These are phyloP conservation scores for Acleris cristana DNA, from an alignment of 2,888 invertebrate genomes.

Conservation along the genomic window DNA sequence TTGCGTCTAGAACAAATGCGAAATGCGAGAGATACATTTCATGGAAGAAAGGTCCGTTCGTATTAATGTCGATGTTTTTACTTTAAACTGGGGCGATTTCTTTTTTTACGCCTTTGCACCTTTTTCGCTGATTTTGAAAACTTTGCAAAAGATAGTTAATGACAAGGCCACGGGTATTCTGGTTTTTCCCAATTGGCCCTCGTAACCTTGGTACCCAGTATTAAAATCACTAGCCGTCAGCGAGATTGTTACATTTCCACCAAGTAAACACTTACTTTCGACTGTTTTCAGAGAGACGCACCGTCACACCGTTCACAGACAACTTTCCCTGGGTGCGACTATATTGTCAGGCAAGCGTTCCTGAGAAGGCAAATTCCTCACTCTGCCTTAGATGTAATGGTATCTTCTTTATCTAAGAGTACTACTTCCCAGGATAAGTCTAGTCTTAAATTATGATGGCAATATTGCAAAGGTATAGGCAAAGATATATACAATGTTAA, in stretches of 20 bases:
- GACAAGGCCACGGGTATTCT: no score
- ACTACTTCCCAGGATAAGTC: constrained; percentile 1
- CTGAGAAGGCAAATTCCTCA: constrained; percentile 6
- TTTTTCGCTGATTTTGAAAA: background rate
- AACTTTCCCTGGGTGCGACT: constrained; percentile 7
- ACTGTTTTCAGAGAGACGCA: constrained; percentile 11
- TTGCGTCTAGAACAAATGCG: constrained; percentile 11
- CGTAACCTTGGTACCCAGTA: constrained; percentile 29
- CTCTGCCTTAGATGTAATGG: constrained; percentile 8
- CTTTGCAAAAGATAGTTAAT: no score
- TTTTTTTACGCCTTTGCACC: constrained; percentile 10
- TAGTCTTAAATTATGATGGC: constrained; percentile 9
- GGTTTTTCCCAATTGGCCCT: constrained; percentile 11
- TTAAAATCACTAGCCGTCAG: background rate
- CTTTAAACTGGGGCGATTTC: background rate
- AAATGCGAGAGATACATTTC: constrained; percentile 5
- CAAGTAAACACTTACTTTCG: constrained; percentile 5
- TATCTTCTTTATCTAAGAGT: constrained; percentile 13
- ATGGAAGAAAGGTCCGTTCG: constrained; percentile 13
- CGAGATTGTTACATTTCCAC: constrained; percentile 4
- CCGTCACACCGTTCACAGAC: constrained; percentile 4
- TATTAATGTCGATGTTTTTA: constrained; percentile 13
- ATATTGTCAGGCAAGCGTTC: constrained; percentile 14
- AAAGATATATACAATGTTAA: background rate
- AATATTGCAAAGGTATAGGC: background rate